Evolutionary conservation across 2,797 vertebrate species (phyloP), one percentile per base, ranked within the genome.

Genomic region (Philypnodon macrostomus): DNA sequence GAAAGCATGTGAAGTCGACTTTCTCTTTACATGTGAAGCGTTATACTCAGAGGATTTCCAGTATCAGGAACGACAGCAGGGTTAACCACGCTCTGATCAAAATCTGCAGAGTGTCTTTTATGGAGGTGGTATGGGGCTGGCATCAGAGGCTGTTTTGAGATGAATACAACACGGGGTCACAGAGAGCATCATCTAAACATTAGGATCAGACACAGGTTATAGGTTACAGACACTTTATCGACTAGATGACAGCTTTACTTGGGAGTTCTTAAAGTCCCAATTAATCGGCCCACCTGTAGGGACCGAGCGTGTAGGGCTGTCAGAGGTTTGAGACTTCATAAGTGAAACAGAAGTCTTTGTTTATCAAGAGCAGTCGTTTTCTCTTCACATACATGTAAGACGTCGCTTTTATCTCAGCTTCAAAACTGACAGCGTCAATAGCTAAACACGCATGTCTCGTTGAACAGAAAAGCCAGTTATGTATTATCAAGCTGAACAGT

Each of bases 41-140:
- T 60, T 70, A 70, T 65, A 62, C 83, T 79, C 83, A 50, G 53
- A 73, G 80, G 81, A 75, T 64, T 71, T 49, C 38, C 50, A 50
- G 67, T 78, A 73, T 63, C 42, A 57, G 16, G 35, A 49, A 49
- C 70, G 75, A 75, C 58, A 49, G 65, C 42, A 41, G 60, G 72
- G 77, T 70, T 81, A 77, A 83, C 64, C 63, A 52, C 40, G 3
- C 71, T 73, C 47, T 74, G 81, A 84, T 86, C 79, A 79, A 53
- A 85, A 63, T 37, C 52, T 37, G 18, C 15, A 77, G 71, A 54
- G 34, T 44, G 71, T 81, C 68, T 79, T 53, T 40, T 5, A 39
- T 2, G 2, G 35, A 57, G 40, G 36, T 40, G 54, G 44, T 18
- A 37, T 46, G 47, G 21, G 19, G 17, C 24, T 47, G 7, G 69